These are phyloP conservation scores for Eilema sororculum DNA, from an alignment of 2,888 invertebrate species.

Conservation along the genomic window DNA sequence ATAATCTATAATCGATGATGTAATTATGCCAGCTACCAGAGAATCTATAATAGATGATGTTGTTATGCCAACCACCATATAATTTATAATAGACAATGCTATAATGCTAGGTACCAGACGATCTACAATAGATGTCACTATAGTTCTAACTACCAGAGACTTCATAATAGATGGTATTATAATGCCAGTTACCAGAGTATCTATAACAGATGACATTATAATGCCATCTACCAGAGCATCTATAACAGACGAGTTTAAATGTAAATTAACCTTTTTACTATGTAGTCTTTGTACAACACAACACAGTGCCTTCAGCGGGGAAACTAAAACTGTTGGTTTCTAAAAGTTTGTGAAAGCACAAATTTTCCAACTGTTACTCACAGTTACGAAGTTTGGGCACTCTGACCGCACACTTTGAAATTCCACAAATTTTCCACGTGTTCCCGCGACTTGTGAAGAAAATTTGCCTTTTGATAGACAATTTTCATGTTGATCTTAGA, in stretches of 20 bases:
- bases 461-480: conserved; percentile 48
- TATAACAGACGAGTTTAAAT: background rate
- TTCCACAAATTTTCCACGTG: conserved; percentile 40
- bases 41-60: background rate
- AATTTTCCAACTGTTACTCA: conserved; percentile 31
- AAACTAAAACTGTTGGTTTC: conserved; percentile 29
- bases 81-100: background rate
- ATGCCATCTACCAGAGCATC: too few relatives aligned
- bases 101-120: too few relatives aligned
- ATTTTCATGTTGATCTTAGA: conserved; percentile 25
- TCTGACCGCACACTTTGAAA: conserved; percentile 43
- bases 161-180: background rate
- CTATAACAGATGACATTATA: background rate
- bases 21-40: background rate
- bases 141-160: background rate
- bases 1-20: background rate
- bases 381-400: conserved; percentile 38
- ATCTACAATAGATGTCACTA: background rate
- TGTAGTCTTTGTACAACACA: conserved; percentile 5
- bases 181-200: background rate
- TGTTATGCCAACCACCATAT: background rate
- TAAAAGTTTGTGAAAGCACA: conserved; percentile 39
- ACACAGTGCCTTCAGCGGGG: conserved; percentile 3
- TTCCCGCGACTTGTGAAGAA: conserved; percentile 40
- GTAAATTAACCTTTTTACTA: conserved; percentile 1